A percentile compares a stretch with the other conserved stretches of the same genome.
Evolutionary conservation across 1,140 invertebrate species (phyloP).

Genomic region (Calliphora vicina): DNA sequence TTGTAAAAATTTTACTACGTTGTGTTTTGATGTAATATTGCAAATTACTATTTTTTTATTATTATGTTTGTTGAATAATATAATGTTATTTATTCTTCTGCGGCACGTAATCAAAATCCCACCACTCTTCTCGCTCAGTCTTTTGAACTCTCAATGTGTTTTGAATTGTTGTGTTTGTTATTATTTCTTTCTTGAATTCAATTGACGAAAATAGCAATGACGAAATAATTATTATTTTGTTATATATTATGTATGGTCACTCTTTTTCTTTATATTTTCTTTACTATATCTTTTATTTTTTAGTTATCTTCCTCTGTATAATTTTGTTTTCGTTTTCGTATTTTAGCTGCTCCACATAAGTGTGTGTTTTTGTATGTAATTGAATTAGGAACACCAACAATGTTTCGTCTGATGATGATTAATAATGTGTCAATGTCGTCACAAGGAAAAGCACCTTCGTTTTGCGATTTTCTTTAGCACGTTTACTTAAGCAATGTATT

Average conservation of each 20-base stretch:
- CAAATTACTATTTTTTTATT: background rate
- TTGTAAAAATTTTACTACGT: background rate
- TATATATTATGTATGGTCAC: constrained; percentile 15
- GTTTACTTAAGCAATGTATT: background rate
- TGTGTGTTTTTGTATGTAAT: constrained; percentile 15
- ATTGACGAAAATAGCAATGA: constrained; percentile 30
- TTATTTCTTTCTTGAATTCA: background rate
- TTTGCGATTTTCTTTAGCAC: background rate
- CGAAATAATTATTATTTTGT: constrained; percentile 43
- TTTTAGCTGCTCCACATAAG: constrained; percentile 4
- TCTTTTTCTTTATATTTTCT: constrained; percentile 1
- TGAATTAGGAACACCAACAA: constrained; percentile 19
- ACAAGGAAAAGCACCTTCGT: constrained; percentile 28
- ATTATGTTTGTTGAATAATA: background rate
- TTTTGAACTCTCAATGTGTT: constrained; percentile 2
- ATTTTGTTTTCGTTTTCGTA: background rate
- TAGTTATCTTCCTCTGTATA: background rate
- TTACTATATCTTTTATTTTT: background rate
- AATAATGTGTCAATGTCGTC: constrained; percentile 27
- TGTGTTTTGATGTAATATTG: constrained; percentile 17
- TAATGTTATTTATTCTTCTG: background rate
- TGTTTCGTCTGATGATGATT: background rate
- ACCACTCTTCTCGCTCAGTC: constrained; percentile 8
- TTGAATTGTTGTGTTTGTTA: constrained; percentile 2
- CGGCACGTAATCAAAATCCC: background rate